phyloP scores from a whole-genome alignment of 2,113 vertebrate genomes.

The Epinephelus fuscoguttatus region DNA sequence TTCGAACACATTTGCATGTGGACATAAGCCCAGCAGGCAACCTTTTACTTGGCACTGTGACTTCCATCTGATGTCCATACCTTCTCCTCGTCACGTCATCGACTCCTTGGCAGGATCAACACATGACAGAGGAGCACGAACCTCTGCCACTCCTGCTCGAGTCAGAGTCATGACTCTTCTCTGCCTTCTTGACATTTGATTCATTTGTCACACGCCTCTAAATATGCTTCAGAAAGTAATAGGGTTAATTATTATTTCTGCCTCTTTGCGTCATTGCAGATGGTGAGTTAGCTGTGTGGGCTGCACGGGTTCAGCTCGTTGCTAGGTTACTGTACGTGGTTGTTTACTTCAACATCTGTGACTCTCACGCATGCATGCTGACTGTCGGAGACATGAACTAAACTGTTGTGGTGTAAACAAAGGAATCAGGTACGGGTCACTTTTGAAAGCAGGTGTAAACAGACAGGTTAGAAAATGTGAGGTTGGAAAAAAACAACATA shows the following conservation, averaged over 20 bases:
- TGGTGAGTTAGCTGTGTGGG: conserved; percentile 44
- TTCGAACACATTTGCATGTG: background rate
- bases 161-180: conserved; percentile 17
- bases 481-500: background rate
- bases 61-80: conserved; percentile 29
- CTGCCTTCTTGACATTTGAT: conserved; percentile 20
- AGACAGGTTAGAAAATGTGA: background rate
- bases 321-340: conserved; percentile 56
- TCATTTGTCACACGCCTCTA: background rate
- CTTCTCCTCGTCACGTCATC: conserved; percentile 24
- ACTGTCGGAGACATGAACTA: background rate
- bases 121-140: conserved; percentile 16
- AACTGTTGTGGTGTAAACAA: background rate
- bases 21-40: background rate
- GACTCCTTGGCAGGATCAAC: conserved; percentile 27
- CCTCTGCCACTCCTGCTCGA: conserved; percentile 29
- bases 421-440: background rate
- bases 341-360: conserved; percentile 54
- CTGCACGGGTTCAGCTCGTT: conserved; percentile 37
- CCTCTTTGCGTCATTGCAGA: conserved; percentile 15
- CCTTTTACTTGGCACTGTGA: conserved; percentile 1
- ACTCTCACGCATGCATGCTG: background rate
- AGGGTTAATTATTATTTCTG: conserved; percentile 10
- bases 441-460: background rate
- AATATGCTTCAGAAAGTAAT: conserved; percentile 17